phyloP scores from a whole-genome alignment of 2,113 vertebrate species.

The Protobothrops flavoviridis region DNA sequence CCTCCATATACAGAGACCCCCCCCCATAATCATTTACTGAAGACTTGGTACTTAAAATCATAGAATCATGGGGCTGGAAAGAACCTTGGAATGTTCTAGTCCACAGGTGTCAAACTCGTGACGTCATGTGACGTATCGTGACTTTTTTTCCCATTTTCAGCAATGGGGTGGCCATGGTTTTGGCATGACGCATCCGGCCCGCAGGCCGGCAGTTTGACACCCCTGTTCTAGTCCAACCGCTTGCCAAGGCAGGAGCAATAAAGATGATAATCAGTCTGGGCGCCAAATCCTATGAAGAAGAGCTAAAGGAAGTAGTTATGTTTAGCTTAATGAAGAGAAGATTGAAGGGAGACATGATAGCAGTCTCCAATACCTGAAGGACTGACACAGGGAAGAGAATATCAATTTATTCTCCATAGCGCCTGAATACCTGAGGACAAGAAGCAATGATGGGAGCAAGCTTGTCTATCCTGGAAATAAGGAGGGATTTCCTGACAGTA shows the following conservation, averaged over 20 bases:
- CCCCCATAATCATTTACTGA: background rate
- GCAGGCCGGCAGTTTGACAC: too few relatives aligned
- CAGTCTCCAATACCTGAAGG: background rate
- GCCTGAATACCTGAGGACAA: background rate
- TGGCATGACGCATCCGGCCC: too few relatives aligned
- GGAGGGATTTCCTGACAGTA: background rate
- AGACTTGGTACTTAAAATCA: background rate
- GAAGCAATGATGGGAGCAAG: background rate
- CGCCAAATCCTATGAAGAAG: background rate
- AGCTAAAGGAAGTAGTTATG: background rate
- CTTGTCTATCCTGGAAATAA: background rate
- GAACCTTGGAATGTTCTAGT: background rate
- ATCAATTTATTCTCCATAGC: background rate
- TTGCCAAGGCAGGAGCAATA: background rate
- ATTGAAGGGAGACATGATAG: background rate
- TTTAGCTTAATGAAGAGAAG: background rate
- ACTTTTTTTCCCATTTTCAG: too few relatives aligned
- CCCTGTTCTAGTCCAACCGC: background rate
- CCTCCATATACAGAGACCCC: background rate
- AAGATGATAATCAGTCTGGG: background rate
- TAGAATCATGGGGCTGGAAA: background rate
- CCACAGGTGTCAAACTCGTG: too few relatives aligned
- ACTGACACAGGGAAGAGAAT: background rate
- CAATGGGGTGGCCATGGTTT: too few relatives aligned
- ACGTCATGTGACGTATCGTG: too few relatives aligned